A percentile compares a stretch with the other conserved stretches of the same genome.
phyloP scores from a whole-genome alignment of 2,888 invertebrate species.

The Halictus quadricinctus region DNA sequence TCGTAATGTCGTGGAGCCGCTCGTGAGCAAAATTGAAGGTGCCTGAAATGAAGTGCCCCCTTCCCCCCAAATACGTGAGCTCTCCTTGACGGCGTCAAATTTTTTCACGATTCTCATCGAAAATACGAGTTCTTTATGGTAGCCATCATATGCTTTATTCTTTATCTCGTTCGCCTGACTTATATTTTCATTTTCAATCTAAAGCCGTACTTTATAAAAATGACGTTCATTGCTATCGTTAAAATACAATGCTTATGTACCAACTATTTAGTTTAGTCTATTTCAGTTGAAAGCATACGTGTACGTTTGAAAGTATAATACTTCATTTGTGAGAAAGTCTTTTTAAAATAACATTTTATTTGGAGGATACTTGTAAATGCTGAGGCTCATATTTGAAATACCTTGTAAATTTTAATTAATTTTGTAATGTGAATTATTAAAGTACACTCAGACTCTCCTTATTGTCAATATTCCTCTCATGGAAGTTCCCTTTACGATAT shows the following conservation, averaged over 20 bases:
- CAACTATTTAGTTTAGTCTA: not conserved
- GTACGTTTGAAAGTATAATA: no score
- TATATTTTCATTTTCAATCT: not conserved
- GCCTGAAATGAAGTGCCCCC: slow-evolving; percentile 22
- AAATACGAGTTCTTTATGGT: not conserved
- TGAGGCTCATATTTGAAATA: no score
- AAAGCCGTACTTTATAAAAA: not conserved
- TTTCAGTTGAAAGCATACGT: no score
- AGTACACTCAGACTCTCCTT: no score
- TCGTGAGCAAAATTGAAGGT: slow-evolving; percentile 56
- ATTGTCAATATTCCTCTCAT: no score
- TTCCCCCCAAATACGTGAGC: not conserved
- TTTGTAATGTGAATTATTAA: no score
- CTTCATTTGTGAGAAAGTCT: no score
- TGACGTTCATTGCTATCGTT: not conserved
- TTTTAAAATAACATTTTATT: no score
- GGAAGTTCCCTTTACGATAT: no score
- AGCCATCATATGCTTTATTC: not conserved
- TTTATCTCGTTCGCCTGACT: not conserved
- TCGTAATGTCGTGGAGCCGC: slow-evolving; percentile 52
- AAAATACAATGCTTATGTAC: no score
- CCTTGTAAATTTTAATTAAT: no score
- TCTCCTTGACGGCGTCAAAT: not conserved
- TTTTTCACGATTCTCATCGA: not conserved
- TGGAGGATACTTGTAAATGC: no score